phyloP scores from a whole-genome alignment of 2,113 vertebrate genomes.

The Tragulus kanchil region DNA sequence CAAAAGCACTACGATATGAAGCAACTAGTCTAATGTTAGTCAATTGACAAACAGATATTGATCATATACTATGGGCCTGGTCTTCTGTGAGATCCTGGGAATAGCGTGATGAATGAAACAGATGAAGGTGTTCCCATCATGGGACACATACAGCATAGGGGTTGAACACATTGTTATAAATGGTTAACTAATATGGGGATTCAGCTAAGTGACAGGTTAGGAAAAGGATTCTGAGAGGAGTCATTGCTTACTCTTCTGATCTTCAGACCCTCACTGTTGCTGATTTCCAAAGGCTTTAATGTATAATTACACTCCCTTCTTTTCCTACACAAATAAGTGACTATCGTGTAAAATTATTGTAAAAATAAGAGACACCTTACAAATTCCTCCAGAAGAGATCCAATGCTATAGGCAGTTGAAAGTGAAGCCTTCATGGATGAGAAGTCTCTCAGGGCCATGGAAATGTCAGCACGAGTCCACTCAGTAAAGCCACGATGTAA shows the following conservation, averaged over 20 bases:
- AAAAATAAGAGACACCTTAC: neutral
- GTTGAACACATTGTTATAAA: neutral
- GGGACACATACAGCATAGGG: neutral
- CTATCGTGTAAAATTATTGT: neutral
- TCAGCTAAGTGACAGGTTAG: neutral
- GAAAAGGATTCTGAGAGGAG: conserved; percentile 17
- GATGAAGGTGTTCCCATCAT: neutral
- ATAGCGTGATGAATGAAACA: neutral
- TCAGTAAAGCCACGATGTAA: neutral
- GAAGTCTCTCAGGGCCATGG: neutral
- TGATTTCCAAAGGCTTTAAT: neutral
- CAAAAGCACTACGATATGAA: neutral
- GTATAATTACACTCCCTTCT: neutral
- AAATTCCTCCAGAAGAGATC: neutral
- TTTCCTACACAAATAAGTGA: neutral
- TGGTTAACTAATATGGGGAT: neutral
- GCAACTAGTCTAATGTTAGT: neutral
- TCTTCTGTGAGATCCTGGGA: neutral
- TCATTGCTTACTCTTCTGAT: neutral
- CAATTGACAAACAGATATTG: neutral
- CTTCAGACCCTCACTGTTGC: neutral
- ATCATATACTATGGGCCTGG: neutral
- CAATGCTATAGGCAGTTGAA: neutral
- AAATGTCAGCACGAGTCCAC: too few species aligned
- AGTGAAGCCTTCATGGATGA: neutral